phyloP scores from a whole-genome alignment of 2,113 vertebrate genomes.

The Cynocephalus volans region DNA sequence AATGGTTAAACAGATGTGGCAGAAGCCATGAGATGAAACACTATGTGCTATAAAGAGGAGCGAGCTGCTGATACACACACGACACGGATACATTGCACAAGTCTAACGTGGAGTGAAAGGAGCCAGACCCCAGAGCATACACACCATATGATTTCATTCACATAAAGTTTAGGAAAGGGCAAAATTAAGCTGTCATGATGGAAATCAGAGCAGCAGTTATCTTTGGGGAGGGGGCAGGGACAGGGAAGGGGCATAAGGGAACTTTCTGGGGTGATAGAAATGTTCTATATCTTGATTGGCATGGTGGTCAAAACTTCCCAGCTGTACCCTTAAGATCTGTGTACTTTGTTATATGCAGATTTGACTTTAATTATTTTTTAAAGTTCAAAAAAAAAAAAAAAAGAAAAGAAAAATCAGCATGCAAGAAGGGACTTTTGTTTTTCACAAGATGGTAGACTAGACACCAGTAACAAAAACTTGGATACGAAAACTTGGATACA shows the following conservation, averaged over 20 bases:
- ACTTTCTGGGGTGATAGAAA: neutral
- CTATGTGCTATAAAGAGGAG: fast-evolving
- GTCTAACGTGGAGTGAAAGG: fast-evolving
- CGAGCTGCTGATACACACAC: fast-evolving
- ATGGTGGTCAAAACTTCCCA: neutral
- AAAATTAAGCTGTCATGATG: fast-evolving
- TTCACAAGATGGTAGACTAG: neutral
- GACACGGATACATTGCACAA: fast-evolving
- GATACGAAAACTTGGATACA: too few relatives aligned
- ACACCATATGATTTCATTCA: fast-evolving
- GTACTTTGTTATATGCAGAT: neutral
- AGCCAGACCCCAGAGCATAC: fast-evolving
- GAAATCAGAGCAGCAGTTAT: neutral
- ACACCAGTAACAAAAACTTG: neutral
- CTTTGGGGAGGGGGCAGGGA: fast-evolving
- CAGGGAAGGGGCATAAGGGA: fast-evolving
- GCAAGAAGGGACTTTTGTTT: neutral
- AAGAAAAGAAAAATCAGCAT: neutral
- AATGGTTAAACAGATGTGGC: neutral
- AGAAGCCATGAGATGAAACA: neutral
- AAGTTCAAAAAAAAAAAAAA: neutral
- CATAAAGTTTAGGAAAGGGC: neutral
- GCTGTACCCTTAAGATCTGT: neutral
- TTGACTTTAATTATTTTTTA: neutral
- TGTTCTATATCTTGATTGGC: neutral